Conservation (phyloP, 2,888 invertebrate species). For the Saturnia japonica region DNA sequence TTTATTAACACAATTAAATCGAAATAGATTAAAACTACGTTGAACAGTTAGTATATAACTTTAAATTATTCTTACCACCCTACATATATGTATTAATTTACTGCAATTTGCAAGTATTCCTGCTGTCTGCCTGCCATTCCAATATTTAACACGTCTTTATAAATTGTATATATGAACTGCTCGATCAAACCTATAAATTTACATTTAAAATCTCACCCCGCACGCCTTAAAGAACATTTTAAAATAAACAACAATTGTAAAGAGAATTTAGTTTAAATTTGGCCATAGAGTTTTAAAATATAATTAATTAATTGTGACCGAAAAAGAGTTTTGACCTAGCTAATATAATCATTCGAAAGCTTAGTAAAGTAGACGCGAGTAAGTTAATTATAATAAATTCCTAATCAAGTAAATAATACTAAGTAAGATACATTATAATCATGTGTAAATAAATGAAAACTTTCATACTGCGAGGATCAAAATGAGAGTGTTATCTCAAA, state of each 20-base stretch:
- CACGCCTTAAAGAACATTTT: conserved; percentile 10
- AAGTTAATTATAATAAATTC: conserved; percentile 42
- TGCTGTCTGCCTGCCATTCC: background rate
- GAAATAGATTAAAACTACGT: background rate
- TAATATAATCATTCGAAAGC: conserved; percentile 21
- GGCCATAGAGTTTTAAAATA: conserved; percentile 35
- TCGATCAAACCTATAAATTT: background rate
- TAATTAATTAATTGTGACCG: conserved; percentile 36
- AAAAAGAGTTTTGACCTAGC: conserved; percentile 28
- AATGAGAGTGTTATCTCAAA: background rate
- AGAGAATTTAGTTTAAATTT: conserved; percentile 28
- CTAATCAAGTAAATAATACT: conserved; percentile 42
- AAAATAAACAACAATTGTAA: conserved; percentile 15
- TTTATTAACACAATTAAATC: background rate
- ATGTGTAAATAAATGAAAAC: conserved; percentile 54
- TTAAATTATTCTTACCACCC: background rate
- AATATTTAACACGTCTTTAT: background rate
- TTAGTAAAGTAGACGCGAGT: conserved; percentile 26
- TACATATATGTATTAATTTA: background rate
- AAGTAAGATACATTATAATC: conserved; percentile 42
- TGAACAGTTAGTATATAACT: background rate
- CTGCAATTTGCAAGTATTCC: background rate
- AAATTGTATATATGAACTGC: background rate
- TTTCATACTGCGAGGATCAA: conserved; percentile 58
- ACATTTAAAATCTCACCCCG: conserved; percentile 12